Evolutionary conservation across 2,797 vertebrate genomes (phyloP).

Genomic region (Podarcis lilfordi): DNA sequence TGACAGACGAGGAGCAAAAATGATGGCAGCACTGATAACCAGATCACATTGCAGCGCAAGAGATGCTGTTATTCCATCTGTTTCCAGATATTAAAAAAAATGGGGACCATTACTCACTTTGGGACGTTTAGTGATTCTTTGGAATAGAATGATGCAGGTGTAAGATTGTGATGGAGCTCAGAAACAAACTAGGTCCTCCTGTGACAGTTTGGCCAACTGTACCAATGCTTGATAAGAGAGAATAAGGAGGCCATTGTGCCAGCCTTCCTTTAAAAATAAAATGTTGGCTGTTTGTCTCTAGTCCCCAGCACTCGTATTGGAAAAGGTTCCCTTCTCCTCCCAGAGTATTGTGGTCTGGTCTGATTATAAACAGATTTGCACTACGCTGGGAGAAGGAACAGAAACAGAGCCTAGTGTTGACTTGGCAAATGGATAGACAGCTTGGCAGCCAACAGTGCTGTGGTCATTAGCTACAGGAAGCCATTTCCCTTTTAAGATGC

Average conservation of each 20-base stretch:
- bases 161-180: too few relatives aligned
- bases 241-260: neutral
- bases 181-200: neutral
- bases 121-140: too few relatives aligned
- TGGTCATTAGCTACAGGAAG: slow-evolving; percentile 62
- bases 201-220: neutral
- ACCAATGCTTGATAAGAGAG: neutral
- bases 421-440: neutral
- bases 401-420: slow-evolving; percentile 14
- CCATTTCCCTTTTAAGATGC: slow-evolving; percentile 56
- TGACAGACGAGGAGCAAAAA: neutral
- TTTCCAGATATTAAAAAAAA: neutral
- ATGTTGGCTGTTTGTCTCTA: neutral
- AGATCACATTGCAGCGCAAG: neutral
- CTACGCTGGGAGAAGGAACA: slow-evolving; percentile 5
- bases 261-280: neutral
- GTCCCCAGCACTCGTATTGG: neutral
- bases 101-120: neutral
- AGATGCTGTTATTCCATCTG: neutral
- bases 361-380: slow-evolving; percentile 57
- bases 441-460: slow-evolving; percentile 27
- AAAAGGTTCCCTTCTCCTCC: neutral
- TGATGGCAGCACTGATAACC: neutral
- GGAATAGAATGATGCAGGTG: neutral
- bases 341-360: slow-evolving; percentile 20